Conservation (phyloP, 2,113 vertebrate genomes). For the Diadophis punctatus region DNA sequence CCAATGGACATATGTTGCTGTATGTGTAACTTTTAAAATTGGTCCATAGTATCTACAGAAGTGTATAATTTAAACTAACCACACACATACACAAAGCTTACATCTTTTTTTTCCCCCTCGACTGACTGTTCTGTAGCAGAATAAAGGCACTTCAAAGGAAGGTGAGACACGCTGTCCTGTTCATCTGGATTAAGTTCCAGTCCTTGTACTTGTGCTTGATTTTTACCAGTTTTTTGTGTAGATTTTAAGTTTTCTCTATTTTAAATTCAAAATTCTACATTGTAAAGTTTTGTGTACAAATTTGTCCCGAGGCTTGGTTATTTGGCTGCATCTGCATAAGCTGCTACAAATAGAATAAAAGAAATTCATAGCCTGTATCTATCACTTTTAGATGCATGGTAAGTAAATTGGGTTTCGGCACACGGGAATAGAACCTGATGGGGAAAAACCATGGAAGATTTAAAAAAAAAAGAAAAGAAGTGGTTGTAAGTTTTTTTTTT, state of each 20-base stretch:
- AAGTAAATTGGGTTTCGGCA: constrained; percentile 71
- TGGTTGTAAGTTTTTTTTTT: constrained; percentile 62
- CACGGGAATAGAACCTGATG: constrained; percentile 73
- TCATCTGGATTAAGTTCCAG: constrained; percentile 77
- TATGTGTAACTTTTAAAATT: constrained; percentile 87
- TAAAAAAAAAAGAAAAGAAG: constrained; percentile 67
- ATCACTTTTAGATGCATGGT: constrained; percentile 87
- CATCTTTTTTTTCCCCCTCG: constrained; percentile 58
- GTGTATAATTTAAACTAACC: constrained; percentile 94
- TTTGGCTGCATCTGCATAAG: constrained; percentile 85
- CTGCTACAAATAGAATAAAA: constrained; percentile 83
- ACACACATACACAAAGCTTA: constrained; percentile 64
- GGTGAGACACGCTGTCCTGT: constrained; percentile 61
- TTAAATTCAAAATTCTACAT: constrained; percentile 78
- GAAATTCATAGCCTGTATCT: constrained; percentile 82
- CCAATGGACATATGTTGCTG: constrained; percentile 80
- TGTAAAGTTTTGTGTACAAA: constrained; percentile 85
- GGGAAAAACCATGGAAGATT: constrained; percentile 68
- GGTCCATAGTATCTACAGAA: constrained; percentile 88
- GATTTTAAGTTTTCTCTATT: constrained; percentile 83
- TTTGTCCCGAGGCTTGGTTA: constrained; percentile 83
- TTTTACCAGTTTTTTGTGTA: constrained; percentile 87
- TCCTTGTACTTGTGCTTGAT: constrained; percentile 81
- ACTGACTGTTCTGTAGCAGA: constrained; percentile 72
- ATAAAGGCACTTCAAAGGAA: constrained; percentile 79